phyloP scores from a whole-genome alignment of 2,797 vertebrate genomes.

The Sciaenops ocellatus region DNA sequence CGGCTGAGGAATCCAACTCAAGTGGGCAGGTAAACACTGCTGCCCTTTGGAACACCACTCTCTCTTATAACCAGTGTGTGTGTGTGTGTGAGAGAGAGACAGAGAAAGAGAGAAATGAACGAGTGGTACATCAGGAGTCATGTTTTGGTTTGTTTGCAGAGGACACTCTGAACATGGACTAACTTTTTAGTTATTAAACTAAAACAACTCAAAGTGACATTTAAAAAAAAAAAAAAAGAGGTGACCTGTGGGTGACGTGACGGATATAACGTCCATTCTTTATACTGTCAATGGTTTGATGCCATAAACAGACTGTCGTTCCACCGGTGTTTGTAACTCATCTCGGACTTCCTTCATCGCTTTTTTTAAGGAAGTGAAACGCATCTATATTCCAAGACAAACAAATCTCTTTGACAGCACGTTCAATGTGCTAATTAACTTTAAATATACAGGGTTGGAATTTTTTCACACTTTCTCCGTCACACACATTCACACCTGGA shows the following conservation, averaged over 20 bases:
- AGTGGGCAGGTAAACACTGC: conserved; percentile 78
- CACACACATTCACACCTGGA: neutral
- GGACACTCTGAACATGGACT: neutral
- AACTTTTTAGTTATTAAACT: neutral
- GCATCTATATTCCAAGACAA: no score
- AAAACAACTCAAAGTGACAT: neutral
- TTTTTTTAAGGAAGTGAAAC: no score
- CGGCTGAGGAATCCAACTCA: conserved; percentile 73
- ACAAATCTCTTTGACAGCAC: no score
- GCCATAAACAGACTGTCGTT: no score
- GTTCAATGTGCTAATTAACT: neutral
- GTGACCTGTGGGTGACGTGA: neutral
- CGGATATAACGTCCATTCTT: no score
- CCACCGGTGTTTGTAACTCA: no score
- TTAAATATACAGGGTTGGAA: neutral
- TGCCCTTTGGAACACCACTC: conserved; percentile 69
- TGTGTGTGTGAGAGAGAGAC: conserved; percentile 20
- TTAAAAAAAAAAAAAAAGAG: no score
- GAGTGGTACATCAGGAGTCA: conserved; percentile 10
- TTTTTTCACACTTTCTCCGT: neutral
- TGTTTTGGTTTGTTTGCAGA: neutral
- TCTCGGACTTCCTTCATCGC: no score
- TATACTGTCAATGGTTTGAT: no score
- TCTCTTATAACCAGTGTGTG: conserved; percentile 36
- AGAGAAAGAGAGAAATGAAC: conserved; percentile 9